Conservation (phyloP, 2,888 invertebrate species). For the Lithosia quadra region DNA sequence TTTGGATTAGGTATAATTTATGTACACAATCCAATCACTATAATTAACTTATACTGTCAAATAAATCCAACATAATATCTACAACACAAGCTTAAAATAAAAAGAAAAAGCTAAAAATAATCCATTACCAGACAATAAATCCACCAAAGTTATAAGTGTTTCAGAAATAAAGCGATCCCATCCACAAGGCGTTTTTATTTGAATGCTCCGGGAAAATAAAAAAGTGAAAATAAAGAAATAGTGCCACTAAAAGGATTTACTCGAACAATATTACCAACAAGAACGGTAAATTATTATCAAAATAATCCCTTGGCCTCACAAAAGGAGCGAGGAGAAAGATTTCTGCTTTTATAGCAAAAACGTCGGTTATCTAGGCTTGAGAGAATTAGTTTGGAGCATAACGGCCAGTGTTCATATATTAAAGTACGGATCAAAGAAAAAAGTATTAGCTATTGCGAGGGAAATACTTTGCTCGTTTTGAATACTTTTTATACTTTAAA, state of each 20-base stretch:
- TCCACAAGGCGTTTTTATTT: conserved; percentile 46
- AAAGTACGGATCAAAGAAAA: conserved; percentile 12
- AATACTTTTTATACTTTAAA: background rate
- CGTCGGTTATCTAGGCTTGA: conserved; percentile 34
- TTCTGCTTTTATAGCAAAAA: conserved; percentile 54
- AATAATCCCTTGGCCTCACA: conserved; percentile 58
- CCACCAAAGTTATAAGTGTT: conserved; percentile 41
- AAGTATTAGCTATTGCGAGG: background rate
- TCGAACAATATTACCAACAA: conserved; percentile 56
- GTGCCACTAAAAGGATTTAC: conserved; percentile 58
- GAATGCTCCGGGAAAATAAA: conserved; percentile 49
- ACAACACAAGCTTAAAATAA: background rate
- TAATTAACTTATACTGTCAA: background rate
- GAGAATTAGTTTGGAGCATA: conserved; percentile 44
- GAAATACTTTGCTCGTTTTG: background rate
- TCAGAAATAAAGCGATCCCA: conserved; percentile 43
- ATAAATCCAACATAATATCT: background rate
- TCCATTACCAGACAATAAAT: conserved; percentile 40
- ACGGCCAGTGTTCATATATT: conserved; percentile 29
- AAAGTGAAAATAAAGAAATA: conserved; percentile 51
- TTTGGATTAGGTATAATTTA: no score
- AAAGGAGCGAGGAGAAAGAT: conserved; percentile 56
- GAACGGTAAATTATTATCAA: conserved; percentile 65
- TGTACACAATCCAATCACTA: no score
- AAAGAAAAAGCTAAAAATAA: conserved; percentile 33